These are phyloP conservation scores for Nylanderia fulva DNA, from an alignment of 1,140 invertebrate genomes.

Conservation along the genomic window DNA sequence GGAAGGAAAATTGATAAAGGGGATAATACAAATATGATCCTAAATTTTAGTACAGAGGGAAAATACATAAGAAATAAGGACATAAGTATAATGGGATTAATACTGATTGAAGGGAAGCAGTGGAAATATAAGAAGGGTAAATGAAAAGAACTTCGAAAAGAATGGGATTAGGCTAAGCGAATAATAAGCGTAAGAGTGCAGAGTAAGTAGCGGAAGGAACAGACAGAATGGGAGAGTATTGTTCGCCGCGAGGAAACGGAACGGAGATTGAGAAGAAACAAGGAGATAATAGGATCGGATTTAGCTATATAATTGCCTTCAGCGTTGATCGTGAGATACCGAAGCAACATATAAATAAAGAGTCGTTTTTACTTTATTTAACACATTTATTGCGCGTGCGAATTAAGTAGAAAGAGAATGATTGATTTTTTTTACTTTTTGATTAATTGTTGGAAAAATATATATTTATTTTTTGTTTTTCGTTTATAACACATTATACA, in stretches of 20 bases:
- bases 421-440: not conserved
- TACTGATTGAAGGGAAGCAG: not conserved
- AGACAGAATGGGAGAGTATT: conserved; percentile 19
- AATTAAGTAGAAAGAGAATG: not conserved
- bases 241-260: not conserved
- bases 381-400: not conserved
- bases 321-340: not conserved
- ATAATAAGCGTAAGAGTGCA: not conserved
- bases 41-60: conserved; percentile 14
- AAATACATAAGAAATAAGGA: conserved; percentile 8
- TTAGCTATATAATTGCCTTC: conserved; percentile 9
- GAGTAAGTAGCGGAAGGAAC: conserved; percentile 17
- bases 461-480: not conserved
- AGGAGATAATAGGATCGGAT: conserved; percentile 28
- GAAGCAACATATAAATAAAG: not conserved
- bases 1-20: not conserved
- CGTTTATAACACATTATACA: not conserved
- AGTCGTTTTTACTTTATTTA: not conserved
- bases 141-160: conserved; percentile 15
- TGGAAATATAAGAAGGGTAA: conserved; percentile 29
- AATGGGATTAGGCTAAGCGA: not conserved
- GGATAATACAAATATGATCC: conserved; percentile 16
- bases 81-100: conserved; percentile 36
- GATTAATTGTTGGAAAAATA: not conserved
- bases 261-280: not conserved